phyloP scores from a whole-genome alignment of 2,888 invertebrate genomes.

The Carterocephalus palaemon region DNA sequence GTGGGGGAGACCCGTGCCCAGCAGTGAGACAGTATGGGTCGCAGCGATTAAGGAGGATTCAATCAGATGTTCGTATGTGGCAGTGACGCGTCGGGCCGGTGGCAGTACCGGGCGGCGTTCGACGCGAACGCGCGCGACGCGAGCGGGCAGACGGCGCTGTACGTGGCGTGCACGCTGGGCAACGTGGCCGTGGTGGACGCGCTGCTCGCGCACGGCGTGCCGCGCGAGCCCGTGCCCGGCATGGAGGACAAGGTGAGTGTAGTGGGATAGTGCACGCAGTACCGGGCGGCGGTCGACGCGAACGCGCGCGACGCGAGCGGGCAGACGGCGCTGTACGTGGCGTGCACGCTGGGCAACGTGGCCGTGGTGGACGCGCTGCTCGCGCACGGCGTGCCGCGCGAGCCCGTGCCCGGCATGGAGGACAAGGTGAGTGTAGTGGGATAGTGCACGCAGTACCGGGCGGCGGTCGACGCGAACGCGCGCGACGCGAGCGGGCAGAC shows the following conservation, averaged over 20 bases:
- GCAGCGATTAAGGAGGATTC: too few species aligned
- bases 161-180: slow-evolving; percentile 91
- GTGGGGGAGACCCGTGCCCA: too few species aligned
- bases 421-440: slow-evolving; percentile 20
- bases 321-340: slow-evolving; percentile 93
- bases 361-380: slow-evolving; percentile 88
- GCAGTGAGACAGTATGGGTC: too few species aligned
- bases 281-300: slow-evolving; percentile 93
- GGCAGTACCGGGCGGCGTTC: slow-evolving; percentile 93
- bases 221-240: slow-evolving; percentile 21
- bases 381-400: slow-evolving; percentile 35
- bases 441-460: slow-evolving; percentile 90
- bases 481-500: slow-evolving; percentile 94
- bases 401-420: slow-evolving; percentile 12
- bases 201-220: slow-evolving; percentile 71
- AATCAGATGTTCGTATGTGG: too few species aligned
- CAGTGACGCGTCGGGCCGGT: slow-evolving; percentile 85
- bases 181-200: slow-evolving; percentile 88
- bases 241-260: slow-evolving; percentile 20
- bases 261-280: too few species aligned
- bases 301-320: slow-evolving; percentile 94
- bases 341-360: slow-evolving; percentile 89
- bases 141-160: slow-evolving; percentile 93
- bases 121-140: slow-evolving; percentile 95
- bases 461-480: slow-evolving; percentile 96